phyloP scores from a whole-genome alignment of 2,888 invertebrate genomes.

The Yponomeuta plumbellus region DNA sequence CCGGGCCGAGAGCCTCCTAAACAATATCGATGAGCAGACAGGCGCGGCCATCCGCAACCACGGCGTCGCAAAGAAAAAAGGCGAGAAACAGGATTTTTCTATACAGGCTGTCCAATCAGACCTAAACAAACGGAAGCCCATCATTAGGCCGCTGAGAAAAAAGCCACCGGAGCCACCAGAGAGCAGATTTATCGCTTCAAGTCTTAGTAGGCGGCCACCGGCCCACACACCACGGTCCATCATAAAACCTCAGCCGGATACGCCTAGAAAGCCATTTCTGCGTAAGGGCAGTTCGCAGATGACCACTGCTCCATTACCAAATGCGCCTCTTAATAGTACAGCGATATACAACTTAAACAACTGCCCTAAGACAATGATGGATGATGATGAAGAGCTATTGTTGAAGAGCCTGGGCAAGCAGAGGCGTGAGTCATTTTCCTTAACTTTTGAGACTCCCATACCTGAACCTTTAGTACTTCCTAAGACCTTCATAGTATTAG shows the following conservation, averaged over 20 bases:
- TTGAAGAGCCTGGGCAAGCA: conserved; percentile 39
- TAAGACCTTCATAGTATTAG: too few species aligned
- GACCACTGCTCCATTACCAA: neutral
- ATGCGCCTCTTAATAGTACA: neutral
- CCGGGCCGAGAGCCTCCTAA: conserved; percentile 84
- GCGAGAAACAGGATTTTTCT: neutral
- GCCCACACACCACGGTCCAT: neutral
- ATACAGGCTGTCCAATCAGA: neutral
- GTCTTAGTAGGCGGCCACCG: neutral
- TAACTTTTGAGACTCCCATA: neutral
- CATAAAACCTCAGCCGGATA: neutral
- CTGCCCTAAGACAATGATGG: conserved; percentile 44
- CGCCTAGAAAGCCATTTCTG: neutral
- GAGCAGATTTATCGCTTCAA: neutral
- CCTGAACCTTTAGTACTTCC: too few species aligned
- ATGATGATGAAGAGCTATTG: conserved; percentile 34
- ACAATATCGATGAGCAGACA: conserved; percentile 84
- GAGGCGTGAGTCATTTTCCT: conserved; percentile 44
- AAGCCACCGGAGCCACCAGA: neutral
- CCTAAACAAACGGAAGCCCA: neutral
- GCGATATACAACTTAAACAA: conserved; percentile 36
- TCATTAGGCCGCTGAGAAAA: neutral
- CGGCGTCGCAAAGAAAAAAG: conserved; percentile 19
- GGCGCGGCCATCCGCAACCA: conserved; percentile 77
- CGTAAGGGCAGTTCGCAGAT: neutral